Evolutionary conservation across 2,888 invertebrate species (phyloP).

Genomic region (Zelleria hepariella): DNA sequence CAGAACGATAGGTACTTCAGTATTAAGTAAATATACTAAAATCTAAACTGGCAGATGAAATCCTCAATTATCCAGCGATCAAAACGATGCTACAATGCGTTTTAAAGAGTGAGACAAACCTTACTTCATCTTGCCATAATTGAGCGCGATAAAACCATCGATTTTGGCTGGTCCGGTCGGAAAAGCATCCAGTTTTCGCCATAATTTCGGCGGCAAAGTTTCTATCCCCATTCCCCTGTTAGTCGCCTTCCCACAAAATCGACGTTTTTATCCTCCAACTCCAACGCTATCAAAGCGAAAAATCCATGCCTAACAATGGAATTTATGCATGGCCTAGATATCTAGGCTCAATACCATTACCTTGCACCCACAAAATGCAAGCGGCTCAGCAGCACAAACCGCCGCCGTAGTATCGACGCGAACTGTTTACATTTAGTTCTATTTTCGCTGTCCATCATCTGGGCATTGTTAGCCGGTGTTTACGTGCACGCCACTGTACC

Average conservation of each 20-base stretch:
- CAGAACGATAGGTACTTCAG: too few species aligned
- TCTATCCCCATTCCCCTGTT: too few species aligned
- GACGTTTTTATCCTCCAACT: background rate
- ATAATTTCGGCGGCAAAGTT: too few species aligned
- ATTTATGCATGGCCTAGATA: background rate
- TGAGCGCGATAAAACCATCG: too few species aligned
- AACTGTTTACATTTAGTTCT: slow-evolving; percentile 60
- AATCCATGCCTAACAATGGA: background rate
- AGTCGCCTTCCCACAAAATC: background rate
- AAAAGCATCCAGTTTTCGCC: too few species aligned
- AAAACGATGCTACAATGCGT: too few species aligned
- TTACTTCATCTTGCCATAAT: too few species aligned
- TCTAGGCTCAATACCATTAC: background rate
- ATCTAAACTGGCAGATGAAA: too few species aligned
- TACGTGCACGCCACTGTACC: slow-evolving; percentile 3
- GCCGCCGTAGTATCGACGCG: background rate
- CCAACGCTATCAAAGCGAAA: background rate
- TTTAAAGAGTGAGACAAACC: too few species aligned
- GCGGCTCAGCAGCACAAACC: background rate
- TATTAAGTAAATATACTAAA: too few species aligned
- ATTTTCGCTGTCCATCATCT: slow-evolving; percentile 69
- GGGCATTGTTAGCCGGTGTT: slow-evolving; percentile 56
- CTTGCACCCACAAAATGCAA: background rate
- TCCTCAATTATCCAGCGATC: too few species aligned
- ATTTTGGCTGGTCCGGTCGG: too few species aligned